These are phyloP conservation scores for Pachycephala philippinensis DNA, from an alignment of 2,113 vertebrate genomes.

Conservation along the genomic window DNA sequence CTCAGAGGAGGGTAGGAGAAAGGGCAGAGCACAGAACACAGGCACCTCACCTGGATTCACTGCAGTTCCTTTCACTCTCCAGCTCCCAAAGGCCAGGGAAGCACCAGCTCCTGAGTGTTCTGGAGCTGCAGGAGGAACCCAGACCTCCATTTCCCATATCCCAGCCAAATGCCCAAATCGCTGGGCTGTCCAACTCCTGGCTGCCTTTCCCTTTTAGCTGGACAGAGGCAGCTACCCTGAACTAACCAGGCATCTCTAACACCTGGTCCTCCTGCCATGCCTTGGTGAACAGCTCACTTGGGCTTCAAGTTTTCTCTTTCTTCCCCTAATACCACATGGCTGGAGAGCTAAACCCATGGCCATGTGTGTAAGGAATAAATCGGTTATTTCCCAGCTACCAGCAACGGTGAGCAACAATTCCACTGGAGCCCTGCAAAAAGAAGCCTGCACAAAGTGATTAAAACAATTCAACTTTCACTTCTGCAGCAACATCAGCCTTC, in stretches of 20 bases:
- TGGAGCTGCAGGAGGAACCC: not conserved
- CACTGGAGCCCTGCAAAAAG: not conserved
- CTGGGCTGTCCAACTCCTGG: not conserved
- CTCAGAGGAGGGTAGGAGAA: not conserved
- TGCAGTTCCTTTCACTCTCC: not conserved
- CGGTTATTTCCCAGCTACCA: not conserved
- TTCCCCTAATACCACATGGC: fast-evolving
- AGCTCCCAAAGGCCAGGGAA: not conserved
- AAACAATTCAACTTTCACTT: not conserved
- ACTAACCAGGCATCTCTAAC: not conserved
- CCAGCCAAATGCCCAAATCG: not conserved
- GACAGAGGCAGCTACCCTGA: not conserved
- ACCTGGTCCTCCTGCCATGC: not conserved
- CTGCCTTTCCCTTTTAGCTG: not conserved
- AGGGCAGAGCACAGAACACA: not conserved
- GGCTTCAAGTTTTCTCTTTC: not conserved
- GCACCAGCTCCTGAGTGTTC: not conserved
- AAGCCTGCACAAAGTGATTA: not conserved
- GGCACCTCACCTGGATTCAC: not conserved
- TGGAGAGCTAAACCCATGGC: not conserved
- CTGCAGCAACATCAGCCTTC: not conserved
- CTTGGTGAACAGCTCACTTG: fast-evolving
- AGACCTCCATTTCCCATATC: not conserved
- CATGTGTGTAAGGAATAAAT: fast-evolving
- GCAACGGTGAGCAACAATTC: not conserved